A percentile compares a stretch with the other conserved stretches of the same genome.
phyloP scores from a whole-genome alignment of 2,888 invertebrate species.

The Thera obeliscata region DNA sequence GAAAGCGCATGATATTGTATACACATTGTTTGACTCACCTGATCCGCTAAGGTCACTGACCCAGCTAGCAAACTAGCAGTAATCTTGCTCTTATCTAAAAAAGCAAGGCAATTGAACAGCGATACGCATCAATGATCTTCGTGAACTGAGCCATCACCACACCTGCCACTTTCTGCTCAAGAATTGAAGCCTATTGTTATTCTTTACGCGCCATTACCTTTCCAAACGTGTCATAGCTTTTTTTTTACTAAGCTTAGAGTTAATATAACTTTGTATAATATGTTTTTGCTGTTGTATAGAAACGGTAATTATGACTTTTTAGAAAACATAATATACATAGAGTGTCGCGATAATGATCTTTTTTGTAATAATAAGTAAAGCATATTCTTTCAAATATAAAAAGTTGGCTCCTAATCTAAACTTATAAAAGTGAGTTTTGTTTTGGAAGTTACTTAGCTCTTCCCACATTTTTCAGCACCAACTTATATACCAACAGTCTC shows the following conservation, averaged over 20 bases:
- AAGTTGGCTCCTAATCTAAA: neutral
- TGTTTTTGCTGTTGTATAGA: neutral
- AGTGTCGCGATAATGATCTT: no score
- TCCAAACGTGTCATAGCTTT: constrained; percentile 22
- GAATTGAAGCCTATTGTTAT: constrained; percentile 54
- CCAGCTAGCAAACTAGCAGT: constrained; percentile 20
- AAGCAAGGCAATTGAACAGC: constrained; percentile 41
- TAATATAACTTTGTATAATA: constrained; percentile 17
- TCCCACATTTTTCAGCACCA: constrained; percentile 4
- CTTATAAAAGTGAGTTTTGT: neutral
- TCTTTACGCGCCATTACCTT: constrained; percentile 47
- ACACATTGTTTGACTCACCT: neutral
- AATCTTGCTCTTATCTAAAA: constrained; percentile 32
- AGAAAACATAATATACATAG: no score
- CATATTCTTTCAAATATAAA: neutral
- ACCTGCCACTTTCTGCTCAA: constrained; percentile 58
- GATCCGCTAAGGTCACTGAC: constrained; percentile 39
- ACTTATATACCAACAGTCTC: constrained; percentile 2
- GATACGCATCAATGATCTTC: constrained; percentile 49
- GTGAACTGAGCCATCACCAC: constrained; percentile 56
- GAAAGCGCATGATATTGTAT: no score
- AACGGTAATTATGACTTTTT: neutral
- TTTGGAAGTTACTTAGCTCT: neutral
- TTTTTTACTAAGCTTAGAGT: constrained; percentile 21
- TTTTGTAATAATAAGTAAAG: no score